Percentiles rank a stretch among this genome's conserved stretches.
Conservation (phyloP, 1,140 invertebrate genomes). For the Bombus haemorrhoidalis region DNA sequence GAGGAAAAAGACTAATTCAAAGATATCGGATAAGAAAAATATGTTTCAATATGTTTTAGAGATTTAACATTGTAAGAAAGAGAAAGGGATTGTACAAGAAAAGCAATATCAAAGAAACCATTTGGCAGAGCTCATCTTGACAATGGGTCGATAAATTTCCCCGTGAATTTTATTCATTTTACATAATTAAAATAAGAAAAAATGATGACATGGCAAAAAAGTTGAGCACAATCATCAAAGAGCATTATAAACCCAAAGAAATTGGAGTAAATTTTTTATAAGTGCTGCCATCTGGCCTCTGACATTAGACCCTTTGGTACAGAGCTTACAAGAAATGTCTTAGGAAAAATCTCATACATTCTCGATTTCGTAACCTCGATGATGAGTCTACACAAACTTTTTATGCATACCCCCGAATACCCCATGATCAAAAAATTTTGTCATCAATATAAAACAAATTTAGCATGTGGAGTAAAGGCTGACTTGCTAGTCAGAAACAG, state of each 20-base stretch:
- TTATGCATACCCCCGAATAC: not conserved
- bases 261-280: constrained; percentile 67
- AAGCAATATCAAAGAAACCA: constrained; percentile 56
- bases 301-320: constrained; percentile 73
- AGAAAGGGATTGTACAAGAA: constrained; percentile 41
- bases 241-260: constrained; percentile 60
- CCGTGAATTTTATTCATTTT: not conserved
- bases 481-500: constrained; percentile 66
- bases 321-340: constrained; percentile 57
- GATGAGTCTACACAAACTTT: constrained; percentile 31
- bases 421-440: not conserved
- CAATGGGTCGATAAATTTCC: constrained; percentile 45
- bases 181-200: not conserved
- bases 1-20: not conserved
- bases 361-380: constrained; percentile 36
- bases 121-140: constrained; percentile 59
- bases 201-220: constrained; percentile 31
- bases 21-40: constrained; percentile 37
- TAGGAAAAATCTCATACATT: constrained; percentile 45
- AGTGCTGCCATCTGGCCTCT: constrained; percentile 81
- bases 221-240: constrained; percentile 45
- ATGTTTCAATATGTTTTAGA: constrained; percentile 64
- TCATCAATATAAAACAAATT: constrained; percentile 23
- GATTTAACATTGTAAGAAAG: constrained; percentile 48
- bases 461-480: constrained; percentile 29